Evolutionary conservation across 2,888 invertebrate species (phyloP).

Genomic region (Creontiades dilutus): DNA sequence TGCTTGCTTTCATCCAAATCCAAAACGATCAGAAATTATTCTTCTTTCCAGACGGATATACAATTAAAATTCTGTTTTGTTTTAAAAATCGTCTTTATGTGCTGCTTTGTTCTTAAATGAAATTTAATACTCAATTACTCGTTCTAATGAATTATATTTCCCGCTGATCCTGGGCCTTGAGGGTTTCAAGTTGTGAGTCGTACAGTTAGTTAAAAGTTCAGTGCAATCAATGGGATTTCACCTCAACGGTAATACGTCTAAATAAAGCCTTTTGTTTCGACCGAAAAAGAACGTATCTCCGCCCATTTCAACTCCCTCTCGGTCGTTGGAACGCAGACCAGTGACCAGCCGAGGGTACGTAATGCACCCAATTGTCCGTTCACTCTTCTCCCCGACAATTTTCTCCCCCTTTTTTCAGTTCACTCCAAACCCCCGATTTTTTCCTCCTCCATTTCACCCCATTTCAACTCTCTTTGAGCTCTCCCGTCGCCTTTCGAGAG

Average conservation of each 20-base stretch:
- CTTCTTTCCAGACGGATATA: no score
- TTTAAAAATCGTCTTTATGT: no score
- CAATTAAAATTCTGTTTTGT: no score
- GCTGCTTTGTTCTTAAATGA: no score
- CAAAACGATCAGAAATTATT: no score
- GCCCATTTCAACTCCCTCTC: neutral
- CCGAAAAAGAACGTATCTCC: neutral
- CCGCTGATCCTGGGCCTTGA: no score
- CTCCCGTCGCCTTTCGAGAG: neutral
- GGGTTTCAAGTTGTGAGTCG: no score
- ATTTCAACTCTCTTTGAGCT: neutral
- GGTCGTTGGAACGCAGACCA: neutral
- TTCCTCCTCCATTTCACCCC: constrained; percentile 22
- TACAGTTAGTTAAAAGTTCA: no score
- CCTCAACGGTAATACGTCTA: neutral
- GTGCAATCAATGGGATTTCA: neutral
- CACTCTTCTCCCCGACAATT: neutral
- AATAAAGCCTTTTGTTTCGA: neutral
- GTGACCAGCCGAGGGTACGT: neutral
- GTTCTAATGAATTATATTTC: no score
- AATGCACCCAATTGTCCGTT: constrained; percentile 26
- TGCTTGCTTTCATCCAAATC: no score
- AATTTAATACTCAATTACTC: no score
- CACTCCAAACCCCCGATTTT: neutral
- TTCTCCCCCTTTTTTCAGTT: neutral